Evolutionary conservation across 2,888 invertebrate species (phyloP).

Genomic region (Torymus auratus): DNA sequence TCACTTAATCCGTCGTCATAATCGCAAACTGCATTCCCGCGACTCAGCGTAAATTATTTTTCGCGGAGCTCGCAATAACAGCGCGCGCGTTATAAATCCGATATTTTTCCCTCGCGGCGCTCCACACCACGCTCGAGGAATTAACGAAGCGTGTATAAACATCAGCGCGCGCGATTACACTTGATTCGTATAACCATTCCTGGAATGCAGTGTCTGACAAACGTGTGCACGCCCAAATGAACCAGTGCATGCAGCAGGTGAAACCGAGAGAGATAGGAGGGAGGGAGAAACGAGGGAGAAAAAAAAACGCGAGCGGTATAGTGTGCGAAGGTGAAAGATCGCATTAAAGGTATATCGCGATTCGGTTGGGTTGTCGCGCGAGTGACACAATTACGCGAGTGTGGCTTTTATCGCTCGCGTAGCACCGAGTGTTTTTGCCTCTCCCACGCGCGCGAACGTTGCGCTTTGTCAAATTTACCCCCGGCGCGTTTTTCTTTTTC

Average conservation of each 20-base stretch:
- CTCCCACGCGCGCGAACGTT: neutral
- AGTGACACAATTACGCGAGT: conserved; percentile 49
- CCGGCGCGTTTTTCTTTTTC: neutral
- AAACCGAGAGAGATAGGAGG: neutral
- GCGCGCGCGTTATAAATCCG: no score
- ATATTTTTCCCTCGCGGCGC: no score
- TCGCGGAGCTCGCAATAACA: no score
- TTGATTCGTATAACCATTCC: neutral
- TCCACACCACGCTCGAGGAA: neutral
- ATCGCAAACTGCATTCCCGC: no score
- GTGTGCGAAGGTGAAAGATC: neutral
- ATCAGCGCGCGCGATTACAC: neutral
- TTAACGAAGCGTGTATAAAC: conserved; percentile 4
- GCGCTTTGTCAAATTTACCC: conserved; percentile 16
- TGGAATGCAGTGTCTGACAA: neutral
- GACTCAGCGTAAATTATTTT: no score
- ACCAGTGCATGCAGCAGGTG: no score
- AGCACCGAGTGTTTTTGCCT: conserved; percentile 1
- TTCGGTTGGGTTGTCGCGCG: conserved; percentile 25
- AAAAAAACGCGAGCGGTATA: no score
- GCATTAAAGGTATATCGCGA: conserved; percentile 48
- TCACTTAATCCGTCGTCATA: no score
- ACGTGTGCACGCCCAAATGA: neutral
- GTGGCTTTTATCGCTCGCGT: conserved; percentile 32
- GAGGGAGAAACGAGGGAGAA: neutral